Evolutionary conservation across 2,888 invertebrate genomes (phyloP), one percentile per base, ranked within the genome.

Genomic region (Epistrophe eligans): DNA sequence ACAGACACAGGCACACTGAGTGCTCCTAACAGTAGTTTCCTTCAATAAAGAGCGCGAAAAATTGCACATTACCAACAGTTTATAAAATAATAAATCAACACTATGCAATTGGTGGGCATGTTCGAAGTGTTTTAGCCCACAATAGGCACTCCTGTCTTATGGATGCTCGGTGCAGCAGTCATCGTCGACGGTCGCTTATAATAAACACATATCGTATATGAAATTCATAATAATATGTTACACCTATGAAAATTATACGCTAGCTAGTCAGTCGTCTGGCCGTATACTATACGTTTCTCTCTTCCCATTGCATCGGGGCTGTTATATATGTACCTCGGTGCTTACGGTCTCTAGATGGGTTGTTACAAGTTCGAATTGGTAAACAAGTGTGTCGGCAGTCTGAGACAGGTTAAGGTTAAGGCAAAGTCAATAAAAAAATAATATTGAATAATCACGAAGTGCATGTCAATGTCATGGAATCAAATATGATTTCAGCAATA

Each of bases 51-150:
- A 77, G 82, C 77, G 82, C 77, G 84, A 84, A 84, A 84, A 81
- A 84, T 84, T 84, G 81, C 82, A 85, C 85, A 81, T 82, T 85
- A 85, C 85, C 85, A 70, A 74, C 85, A 82, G 85, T 77, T 85
- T 85, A 85, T 82, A 82, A 85, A 85, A 77, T 64, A 85, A 85
- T 77, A 85, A 84, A 81, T 82, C 85, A 82, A 77, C 82, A 82
- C 77, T 77, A 73, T 64, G 77, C 72, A 70, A 28, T 45, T 55
- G 58, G 80, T 77, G 70, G 82, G 60, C 48, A 72, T 81, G 74
- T 71, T 64, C 58, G 55, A 15, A 50, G 71, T 73, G 67, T 77
- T 67, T 67, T 72, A 71, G 77, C 77, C 74, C 58, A 80, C 72
- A 80, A 76, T 71, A 55, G 62, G 70, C 62, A 55, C 79, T 73